Evolutionary conservation across 2,113 vertebrate genomes (phyloP).

Genomic region (Ibidorhyncha struthersii): DNA sequence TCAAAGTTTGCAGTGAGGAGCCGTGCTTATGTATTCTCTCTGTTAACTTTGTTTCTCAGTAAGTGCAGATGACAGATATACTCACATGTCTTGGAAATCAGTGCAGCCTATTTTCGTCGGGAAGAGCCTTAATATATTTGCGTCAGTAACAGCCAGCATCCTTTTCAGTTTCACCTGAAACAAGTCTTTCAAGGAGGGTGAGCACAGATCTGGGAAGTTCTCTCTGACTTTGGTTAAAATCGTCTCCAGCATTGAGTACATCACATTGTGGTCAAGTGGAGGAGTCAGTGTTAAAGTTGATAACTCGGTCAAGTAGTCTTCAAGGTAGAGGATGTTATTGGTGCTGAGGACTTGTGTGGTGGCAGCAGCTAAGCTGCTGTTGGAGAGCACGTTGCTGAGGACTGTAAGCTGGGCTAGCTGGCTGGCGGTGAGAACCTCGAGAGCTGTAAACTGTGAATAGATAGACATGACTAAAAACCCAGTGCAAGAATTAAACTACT

Average conservation of each 20-base stretch:
- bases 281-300: neutral
- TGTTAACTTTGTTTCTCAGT: neutral
- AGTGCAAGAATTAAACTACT: neutral
- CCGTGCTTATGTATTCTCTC: neutral
- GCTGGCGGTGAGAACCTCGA: neutral
- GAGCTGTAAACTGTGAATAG: neutral
- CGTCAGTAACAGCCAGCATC: neutral
- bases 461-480: neutral
- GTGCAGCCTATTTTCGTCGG: slow-evolving; percentile 10
- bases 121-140: neutral
- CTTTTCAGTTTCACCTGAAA: slow-evolving; percentile 11
- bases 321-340: neutral
- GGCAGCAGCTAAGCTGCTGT: neutral
- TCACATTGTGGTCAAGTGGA: neutral
- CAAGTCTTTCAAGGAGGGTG: slow-evolving; percentile 3
- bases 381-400: neutral
- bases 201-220: slow-evolving; percentile 8
- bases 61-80: neutral
- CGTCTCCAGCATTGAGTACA: neutral
- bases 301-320: neutral
- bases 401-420: slow-evolving; percentile 20
- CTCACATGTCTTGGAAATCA: slow-evolving; percentile 45
- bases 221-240: neutral
- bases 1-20: neutral
- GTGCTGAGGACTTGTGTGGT: neutral